These are phyloP conservation scores for Caenorhabditis sp. DNA, from an alignment of 2,888 invertebrate species.

Conservation along the genomic window DNA sequence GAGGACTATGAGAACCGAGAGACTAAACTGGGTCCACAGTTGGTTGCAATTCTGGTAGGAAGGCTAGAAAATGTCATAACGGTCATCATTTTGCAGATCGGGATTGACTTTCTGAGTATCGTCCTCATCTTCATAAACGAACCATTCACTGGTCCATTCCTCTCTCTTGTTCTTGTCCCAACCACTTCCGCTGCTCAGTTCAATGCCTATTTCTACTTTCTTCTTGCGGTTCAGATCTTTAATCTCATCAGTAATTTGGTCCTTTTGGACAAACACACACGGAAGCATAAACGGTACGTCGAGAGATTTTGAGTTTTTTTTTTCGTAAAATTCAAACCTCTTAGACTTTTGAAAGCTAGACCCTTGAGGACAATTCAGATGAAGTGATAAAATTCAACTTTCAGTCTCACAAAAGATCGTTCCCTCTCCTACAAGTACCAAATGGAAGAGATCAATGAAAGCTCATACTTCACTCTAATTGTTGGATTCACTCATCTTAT, in stretches of 20 bases:
- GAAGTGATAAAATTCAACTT: too few relatives aligned
- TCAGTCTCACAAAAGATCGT: too few relatives aligned
- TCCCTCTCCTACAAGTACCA: too few relatives aligned
- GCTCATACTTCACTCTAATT: too few relatives aligned
- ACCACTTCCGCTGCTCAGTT: conserved; percentile 18
- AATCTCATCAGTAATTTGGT: conserved; percentile 20
- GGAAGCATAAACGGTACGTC: not conserved
- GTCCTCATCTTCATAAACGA: conserved; percentile 24
- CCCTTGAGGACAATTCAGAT: too few relatives aligned
- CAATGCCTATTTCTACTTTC: conserved; percentile 31
- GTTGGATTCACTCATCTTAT: not conserved
- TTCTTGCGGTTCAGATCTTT: conserved; percentile 28
- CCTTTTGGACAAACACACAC: not conserved
- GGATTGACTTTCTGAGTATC: not conserved
- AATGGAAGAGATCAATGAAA: too few relatives aligned
- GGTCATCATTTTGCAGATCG: too few relatives aligned
- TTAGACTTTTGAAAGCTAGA: too few relatives aligned
- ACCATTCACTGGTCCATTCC: conserved; percentile 28
- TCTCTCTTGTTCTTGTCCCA: conserved; percentile 37
- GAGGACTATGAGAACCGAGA: conserved; percentile 22
- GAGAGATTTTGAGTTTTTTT: too few relatives aligned
- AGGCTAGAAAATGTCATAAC: too few relatives aligned
- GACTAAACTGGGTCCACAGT: conserved; percentile 12
- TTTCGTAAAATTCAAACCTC: too few relatives aligned
- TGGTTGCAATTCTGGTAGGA: conserved; percentile 11